phyloP scores from a whole-genome alignment of 2,113 vertebrate species.

The Meriones unguiculatus region DNA sequence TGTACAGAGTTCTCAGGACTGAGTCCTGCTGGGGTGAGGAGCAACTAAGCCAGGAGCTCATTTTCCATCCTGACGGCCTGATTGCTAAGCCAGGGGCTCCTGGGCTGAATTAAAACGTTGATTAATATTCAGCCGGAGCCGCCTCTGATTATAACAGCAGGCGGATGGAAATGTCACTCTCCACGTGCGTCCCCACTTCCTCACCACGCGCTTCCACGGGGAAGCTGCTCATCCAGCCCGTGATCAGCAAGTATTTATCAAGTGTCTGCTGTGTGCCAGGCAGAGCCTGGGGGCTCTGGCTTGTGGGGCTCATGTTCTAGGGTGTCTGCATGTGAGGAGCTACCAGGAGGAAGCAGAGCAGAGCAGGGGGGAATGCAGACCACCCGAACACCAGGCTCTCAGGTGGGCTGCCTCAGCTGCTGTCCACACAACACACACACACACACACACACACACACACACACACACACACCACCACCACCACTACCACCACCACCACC shows the following conservation, averaged over 20 bases:
- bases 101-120: constrained; percentile 65
- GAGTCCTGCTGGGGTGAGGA: not conserved
- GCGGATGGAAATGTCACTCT: constrained; percentile 66
- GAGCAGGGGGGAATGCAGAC: not conserved
- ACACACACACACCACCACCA: not conserved
- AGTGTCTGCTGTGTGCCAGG: not conserved
- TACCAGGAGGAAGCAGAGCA: not conserved
- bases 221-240: not conserved
- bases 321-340: not conserved
- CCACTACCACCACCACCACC: not conserved
- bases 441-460: not conserved
- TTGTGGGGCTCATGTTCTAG: not conserved
- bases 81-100: constrained; percentile 61
- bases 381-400: rapidly evolving
- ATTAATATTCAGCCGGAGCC: constrained; percentile 62
- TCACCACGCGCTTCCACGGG: not conserved
- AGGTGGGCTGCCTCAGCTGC: not conserved
- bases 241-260: not conserved
- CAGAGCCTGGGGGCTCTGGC: not conserved
- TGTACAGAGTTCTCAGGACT: not conserved
- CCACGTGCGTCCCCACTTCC: constrained; percentile 51
- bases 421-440: not conserved
- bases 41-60: constrained; percentile 9
- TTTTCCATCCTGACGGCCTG: constrained; percentile 46
- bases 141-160: constrained; percentile 71